Evolutionary conservation across 1,140 invertebrate genomes (phyloP), one percentile per base, ranked within the genome.

Genomic region (Drosophila bocqueti): DNA sequence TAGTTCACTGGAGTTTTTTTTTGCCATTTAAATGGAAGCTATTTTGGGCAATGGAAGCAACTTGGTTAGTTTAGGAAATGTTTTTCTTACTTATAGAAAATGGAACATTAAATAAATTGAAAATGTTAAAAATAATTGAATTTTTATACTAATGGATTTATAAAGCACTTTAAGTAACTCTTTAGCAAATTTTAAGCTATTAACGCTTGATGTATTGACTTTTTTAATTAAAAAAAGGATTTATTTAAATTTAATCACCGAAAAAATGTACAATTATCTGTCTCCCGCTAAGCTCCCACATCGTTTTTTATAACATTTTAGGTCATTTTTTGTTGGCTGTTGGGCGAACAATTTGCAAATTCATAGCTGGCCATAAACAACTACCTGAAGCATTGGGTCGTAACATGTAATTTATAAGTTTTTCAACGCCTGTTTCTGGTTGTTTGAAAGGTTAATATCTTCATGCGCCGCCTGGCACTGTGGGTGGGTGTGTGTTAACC

Each of bases 361-460:
- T 71, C 73, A 47, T 76, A 77, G 38, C 34, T 55, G 67, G 58
- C 73, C 81, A 68, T 68, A 65, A 68, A 54, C 81, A 78, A 81
- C 82, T 74, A 78, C 67, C 73, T 81, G 66, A 65, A 54, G 71
- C 59, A 82, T 66, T 82, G 60, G 79, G 15, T 46, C 42, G 64
- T 50, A 85, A 68, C 75, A 78, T 81, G 73, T 84, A 84, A 84
- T 84, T 84, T 84, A 55, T 50, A 57, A 38, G 54, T 36, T 76
- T 58, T 76, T 64, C 79, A 50, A 54, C 46, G 54, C 31, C 26
- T 24, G 47, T 63, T 77, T 67, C 50, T 49, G 76, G 63, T 54
- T 68, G 68, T 80, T 85, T 85, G 49, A 85, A 85, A 85, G 82
- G 82, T 85, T 85, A 85, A 85, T 85, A 85, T 81, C 82, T 85